Evolutionary conservation across 23 tunicate genomes (phyloP).

Genomic region (Halocynthia roretzi): DNA sequence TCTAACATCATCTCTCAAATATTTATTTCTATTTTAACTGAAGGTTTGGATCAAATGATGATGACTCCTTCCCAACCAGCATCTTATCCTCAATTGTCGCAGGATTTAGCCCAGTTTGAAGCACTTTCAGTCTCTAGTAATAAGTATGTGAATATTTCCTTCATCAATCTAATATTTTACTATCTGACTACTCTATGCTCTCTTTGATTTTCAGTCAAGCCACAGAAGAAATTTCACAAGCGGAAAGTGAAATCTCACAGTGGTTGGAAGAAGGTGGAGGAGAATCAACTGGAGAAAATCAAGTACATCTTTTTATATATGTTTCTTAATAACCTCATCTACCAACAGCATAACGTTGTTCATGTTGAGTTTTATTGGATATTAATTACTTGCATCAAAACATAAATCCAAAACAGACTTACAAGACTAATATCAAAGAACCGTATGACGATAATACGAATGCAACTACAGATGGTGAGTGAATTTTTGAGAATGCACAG

Average conservation of each 20-base stretch:
- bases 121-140: constrained; percentile 5
- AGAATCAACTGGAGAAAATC: background rate
- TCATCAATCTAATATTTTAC: background rate
- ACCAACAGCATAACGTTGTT: background rate
- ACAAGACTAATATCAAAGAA: too few species aligned
- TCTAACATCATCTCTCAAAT: too few species aligned
- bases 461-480: too few species aligned
- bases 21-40: too few species aligned
- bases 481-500: background rate
- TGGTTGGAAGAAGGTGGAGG: constrained; percentile 55
- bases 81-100: constrained; percentile 10
- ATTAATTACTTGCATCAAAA: too few species aligned
- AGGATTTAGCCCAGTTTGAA: constrained; percentile 18
- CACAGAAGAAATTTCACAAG: background rate
- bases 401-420: too few species aligned
- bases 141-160: constrained; percentile 16
- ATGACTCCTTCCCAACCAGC: constrained; percentile 13
- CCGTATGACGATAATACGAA: too few species aligned
- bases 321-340: too few species aligned
- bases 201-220: background rate
- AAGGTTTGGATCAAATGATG: constrained; percentile 24
- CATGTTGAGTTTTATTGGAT: background rate
- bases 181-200: too few species aligned
- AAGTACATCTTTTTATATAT: too few species aligned
- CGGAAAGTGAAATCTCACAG: constrained; percentile 64